Evolutionary conservation across 2,113 vertebrate species (phyloP).

Genomic region (Esox niger): DNA sequence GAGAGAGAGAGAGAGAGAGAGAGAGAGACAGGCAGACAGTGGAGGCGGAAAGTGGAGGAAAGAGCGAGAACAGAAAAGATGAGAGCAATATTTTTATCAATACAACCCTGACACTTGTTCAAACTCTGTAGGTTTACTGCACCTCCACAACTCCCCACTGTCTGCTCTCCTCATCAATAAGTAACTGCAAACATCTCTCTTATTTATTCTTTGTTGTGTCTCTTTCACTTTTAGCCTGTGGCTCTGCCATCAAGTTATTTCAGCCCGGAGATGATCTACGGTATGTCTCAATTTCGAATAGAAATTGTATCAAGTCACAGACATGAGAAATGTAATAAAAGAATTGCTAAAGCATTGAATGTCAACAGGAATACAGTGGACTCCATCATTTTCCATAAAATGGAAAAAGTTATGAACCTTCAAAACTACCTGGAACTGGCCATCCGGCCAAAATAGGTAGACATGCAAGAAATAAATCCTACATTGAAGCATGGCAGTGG

Average conservation of each 20-base stretch:
- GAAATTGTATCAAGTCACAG: too few relatives aligned
- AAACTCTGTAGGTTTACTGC: constrained; percentile 29
- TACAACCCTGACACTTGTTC: constrained; percentile 32
- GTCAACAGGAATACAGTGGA: too few relatives aligned
- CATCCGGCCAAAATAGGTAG: too few relatives aligned
- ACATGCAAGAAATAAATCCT: too few relatives aligned
- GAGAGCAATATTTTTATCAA: constrained; percentile 57
- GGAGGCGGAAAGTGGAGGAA: background rate
- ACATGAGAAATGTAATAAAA: too few relatives aligned
- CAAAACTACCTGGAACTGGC: too few relatives aligned
- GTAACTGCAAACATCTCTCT: constrained; percentile 33
- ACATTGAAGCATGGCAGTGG: too few relatives aligned
- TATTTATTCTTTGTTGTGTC: constrained; percentile 48
- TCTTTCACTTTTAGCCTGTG: constrained; percentile 11
- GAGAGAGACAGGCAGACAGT: constrained; percentile 24
- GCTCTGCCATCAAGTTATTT: constrained; percentile 33
- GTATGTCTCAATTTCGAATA: constrained; percentile 39
- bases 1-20: constrained; percentile 19
- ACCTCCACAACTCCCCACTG: constrained; percentile 30
- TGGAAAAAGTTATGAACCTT: too few relatives aligned
- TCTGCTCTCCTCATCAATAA: constrained; percentile 49
- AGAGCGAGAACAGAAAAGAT: constrained; percentile 1
- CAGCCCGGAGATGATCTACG: constrained; percentile 15
- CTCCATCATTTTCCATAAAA: too few relatives aligned
- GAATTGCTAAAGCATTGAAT: too few relatives aligned